phyloP scores from a whole-genome alignment of 2,888 invertebrate species.

The Opisthograptis luteolata region DNA sequence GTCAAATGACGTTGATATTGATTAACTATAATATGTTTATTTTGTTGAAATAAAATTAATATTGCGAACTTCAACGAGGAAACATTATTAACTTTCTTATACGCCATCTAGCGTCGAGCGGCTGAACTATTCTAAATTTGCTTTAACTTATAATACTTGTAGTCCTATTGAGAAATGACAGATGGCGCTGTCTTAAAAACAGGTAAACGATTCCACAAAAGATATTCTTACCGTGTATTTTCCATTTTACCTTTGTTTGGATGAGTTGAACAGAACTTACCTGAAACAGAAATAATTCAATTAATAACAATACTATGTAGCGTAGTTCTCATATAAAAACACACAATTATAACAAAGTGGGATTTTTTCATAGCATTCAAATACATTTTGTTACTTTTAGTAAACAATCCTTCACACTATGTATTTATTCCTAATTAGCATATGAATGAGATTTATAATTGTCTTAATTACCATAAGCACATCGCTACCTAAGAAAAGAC shows the following conservation, averaged over 20 bases:
- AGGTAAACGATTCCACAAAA: no score
- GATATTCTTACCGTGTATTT: conserved; percentile 12
- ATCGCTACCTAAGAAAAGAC: no score
- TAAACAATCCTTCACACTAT: no score
- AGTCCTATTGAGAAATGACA: conserved; percentile 28
- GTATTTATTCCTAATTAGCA: no score
- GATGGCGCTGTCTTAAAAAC: conserved; percentile 56
- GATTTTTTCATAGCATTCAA: conserved; percentile 4
- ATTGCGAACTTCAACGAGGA: no score
- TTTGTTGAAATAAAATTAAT: no score
- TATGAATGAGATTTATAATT: no score
- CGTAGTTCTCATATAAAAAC: neutral
- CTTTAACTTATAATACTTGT: neutral
- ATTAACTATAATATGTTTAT: no score
- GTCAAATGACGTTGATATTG: no score
- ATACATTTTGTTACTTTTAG: no score
- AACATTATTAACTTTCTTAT: neutral
- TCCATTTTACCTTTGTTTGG: conserved; percentile 16
- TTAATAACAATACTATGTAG: conserved; percentile 1
- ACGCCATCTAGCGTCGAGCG: conserved; percentile 43
- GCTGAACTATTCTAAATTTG: conserved; percentile 6
- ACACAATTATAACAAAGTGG: neutral
- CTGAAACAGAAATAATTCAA: conserved; percentile 39
- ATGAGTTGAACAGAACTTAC: conserved; percentile 39
- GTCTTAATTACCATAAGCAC: no score